These are phyloP conservation scores for cat (Felis catus) DNA, from an alignment of 2,113 vertebrate genomes.

Conservation along the genomic window DNA sequence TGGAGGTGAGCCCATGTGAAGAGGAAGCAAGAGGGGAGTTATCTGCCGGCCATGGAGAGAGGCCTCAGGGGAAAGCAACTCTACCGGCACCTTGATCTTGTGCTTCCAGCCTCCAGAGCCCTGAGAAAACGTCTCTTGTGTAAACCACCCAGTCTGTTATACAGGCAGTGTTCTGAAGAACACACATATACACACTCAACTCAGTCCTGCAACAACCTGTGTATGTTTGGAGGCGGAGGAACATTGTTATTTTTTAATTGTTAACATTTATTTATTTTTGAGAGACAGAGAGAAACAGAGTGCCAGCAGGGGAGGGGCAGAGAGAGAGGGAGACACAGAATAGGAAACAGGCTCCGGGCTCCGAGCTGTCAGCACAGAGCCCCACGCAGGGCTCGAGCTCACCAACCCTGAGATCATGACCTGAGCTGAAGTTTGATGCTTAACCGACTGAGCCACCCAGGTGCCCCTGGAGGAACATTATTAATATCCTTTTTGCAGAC, in stretches of 20 bases:
- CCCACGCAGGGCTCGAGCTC: no score
- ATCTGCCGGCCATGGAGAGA: background rate
- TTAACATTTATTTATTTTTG: no score
- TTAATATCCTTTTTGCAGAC: background rate
- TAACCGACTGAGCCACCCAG: no score
- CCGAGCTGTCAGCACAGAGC: no score
- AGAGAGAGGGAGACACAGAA: no score
- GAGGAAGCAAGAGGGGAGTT: accelerated
- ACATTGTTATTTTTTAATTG: background rate
- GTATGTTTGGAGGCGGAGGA: background rate
- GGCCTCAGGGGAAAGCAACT: background rate
- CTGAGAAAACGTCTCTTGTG: background rate
- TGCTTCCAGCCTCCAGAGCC: background rate
- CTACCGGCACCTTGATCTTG: background rate
- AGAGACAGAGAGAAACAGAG: no score
- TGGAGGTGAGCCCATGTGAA: background rate
- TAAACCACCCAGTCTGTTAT: background rate
- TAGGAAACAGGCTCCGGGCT: no score
- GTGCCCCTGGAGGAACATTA: no score
- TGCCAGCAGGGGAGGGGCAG: no score
- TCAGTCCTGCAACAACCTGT: background rate
- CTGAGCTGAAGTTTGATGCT: no score
- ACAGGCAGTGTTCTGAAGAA: background rate
- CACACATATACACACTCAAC: background rate
- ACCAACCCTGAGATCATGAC: no score